Conservation (phyloP, 2,113 vertebrate genomes). For the Phylloscopus whistleri region DNA sequence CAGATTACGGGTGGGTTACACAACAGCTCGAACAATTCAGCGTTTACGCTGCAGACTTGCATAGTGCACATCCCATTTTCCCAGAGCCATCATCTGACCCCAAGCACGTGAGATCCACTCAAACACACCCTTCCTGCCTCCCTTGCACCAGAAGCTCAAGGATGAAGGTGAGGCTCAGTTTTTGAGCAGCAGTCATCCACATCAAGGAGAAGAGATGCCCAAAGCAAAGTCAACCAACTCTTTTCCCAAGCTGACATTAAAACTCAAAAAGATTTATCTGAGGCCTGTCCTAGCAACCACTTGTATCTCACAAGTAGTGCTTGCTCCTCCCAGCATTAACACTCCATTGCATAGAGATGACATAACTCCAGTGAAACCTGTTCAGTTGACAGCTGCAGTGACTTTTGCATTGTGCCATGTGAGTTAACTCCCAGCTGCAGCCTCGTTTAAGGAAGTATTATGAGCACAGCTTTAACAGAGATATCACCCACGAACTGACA, state of each 20-base stretch:
- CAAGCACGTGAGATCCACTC: neutral
- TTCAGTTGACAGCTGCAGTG: neutral
- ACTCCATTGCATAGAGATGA: neutral
- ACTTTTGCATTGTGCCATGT: neutral
- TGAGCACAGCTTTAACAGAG: neutral
- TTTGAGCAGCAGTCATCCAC: neutral
- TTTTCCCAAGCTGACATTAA: neutral
- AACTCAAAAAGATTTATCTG: neutral
- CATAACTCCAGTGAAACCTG: conserved; percentile 3
- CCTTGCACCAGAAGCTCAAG: neutral
- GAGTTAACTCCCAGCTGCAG: neutral
- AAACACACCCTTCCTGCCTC: neutral
- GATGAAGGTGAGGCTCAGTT: neutral
- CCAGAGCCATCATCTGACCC: neutral
- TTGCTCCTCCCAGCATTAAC: neutral
- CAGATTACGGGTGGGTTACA: neutral
- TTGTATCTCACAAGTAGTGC: neutral
- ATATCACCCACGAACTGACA: neutral
- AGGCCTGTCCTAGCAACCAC: neutral
- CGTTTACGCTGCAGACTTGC: neutral
- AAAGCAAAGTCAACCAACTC: neutral
- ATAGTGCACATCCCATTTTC: neutral
- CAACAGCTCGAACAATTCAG: neutral
- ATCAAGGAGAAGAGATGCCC: neutral
- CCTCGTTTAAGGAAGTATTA: neutral